Evolutionary conservation across 23 tunicate genomes (phyloP), one percentile per base, ranked within the genome.

Genomic region (Diplosoma virens): DNA sequence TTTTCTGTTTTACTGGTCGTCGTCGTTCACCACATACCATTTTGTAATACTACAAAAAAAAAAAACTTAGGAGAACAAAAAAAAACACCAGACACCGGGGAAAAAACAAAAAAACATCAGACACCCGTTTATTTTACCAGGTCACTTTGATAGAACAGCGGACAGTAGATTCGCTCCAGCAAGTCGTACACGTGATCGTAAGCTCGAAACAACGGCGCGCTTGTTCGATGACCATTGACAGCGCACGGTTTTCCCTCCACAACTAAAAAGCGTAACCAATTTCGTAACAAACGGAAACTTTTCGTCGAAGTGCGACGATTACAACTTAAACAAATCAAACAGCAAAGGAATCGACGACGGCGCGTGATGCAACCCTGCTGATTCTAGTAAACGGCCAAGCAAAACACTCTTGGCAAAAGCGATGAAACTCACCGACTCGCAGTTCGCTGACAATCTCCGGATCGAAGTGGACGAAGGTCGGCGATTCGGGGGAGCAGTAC

Each of bases 61-160:
- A 73, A 67, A 17, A 45, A 16, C 14, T 9, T 45, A 45, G 52
- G 14, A 11, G 16, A 45, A 9, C 52, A 45, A 16, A 11, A 45
- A 9, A 45, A 45, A 16, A 45, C 16, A 45, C 16, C 16, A 11
- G 52, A 16, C 52, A 45, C 16, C 52, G 52, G 52, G 11, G 14
- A 45, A 11, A 45, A 9, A 9, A 45, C 52, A 45, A 45, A 45
- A 45, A 11, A 45, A 45, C 52, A 45, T 9, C 52, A 45, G 14
- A 45, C 52, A 9, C 11, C 52, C 14, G 25, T 9, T 11, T 16
- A 9, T 45, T 45, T 11, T 75, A 92, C 97, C 26, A 47, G 71
- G 63, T 92, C 97, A 69, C 88, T 82, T 55, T 92, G 92, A 30
- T 92, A 85, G 61, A 92, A 92, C 77, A 92, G 48, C 14, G 97